Conservation (phyloP, 2,113 vertebrate genomes). For the Cyphomyrus plagiostoma region DNA sequence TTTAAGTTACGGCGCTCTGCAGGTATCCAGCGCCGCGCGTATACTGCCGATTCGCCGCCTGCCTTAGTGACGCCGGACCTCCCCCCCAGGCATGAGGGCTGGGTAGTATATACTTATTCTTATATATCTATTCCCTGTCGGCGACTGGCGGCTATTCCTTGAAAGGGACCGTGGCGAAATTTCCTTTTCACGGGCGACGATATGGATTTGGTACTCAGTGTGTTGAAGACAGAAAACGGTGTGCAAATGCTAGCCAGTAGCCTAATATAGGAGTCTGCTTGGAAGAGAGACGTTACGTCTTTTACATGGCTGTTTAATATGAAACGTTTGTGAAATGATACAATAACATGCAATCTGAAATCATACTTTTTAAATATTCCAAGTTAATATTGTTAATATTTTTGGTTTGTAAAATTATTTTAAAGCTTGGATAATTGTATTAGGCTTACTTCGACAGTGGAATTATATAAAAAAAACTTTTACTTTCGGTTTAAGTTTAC, state of each 20-base stretch:
- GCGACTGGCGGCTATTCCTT: conserved; percentile 5
- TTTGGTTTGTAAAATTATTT: not conserved
- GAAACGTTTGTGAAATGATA: not conserved
- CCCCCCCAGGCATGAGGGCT: conserved; percentile 15
- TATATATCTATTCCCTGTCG: not conserved
- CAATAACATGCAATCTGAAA: not conserved
- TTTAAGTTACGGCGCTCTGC: not conserved
- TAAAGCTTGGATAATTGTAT: not conserved
- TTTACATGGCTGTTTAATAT: not conserved
- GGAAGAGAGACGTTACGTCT: not conserved
- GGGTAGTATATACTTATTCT: not conserved
- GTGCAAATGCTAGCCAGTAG: not conserved
- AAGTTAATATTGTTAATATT: not conserved
- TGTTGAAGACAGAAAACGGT: not conserved
- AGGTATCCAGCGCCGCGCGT: not conserved
- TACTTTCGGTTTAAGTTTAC: not conserved
- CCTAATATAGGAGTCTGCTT: not conserved
- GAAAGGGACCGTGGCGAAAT: conserved; percentile 19
- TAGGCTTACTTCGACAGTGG: not conserved
- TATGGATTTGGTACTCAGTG: not conserved
- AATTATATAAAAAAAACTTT: not conserved
- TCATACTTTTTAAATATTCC: not conserved
- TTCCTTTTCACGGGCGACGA: not conserved
- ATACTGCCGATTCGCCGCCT: not conserved
- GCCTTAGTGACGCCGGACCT: not conserved